Base-by-base conservation (phyloP, 2,797 vertebrate genomes). In the Falco berigora region DNA sequence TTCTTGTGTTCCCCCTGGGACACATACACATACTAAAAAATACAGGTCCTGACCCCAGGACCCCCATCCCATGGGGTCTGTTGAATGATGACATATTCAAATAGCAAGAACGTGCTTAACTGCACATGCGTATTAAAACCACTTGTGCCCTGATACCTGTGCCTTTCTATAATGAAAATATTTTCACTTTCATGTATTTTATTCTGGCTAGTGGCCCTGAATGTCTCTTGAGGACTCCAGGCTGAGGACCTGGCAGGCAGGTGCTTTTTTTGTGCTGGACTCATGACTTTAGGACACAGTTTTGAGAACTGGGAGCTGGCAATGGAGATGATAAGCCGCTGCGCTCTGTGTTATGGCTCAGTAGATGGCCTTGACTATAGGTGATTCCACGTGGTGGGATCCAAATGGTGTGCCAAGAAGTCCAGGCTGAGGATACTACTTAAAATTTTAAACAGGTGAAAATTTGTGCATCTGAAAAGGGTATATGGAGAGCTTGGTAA, bases 41-140 rank as follows among this genome's bases (percentile, higher is more conserved):
- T 7, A 22, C 2, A 32, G 14, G 42, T 89, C 27, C 16, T 49
- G 50, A 49, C 14, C 36, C 6, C 50, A 55, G 52, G 22, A 56
- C 24, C 14, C 15, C 7, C 30, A 0, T 67, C 53, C n/a, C 8
- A 14, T 17, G 86, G 10, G 4, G 18, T 38, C 30, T 92, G 32
- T 78, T 58, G 23, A 80, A 32, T 23, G 23, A 24, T 56, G 34
- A 21, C 16, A 5, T 3, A 20, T 1, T 67, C 34, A 27, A 13
- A 71, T 12, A 85, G 25, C 36, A 64, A 74, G 86, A 68, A 64
- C 0, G 0, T 7, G 6, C 14, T 44, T 91, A 62, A 38, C n/a
- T 44, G 10, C 55, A 72, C 0, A 0, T 27, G 32, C 40, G n/a
- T 13, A 10, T 53, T 50, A 59, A 66, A 86, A 61, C 52, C 8